Conservation (phyloP, 2,113 vertebrate species). For the Chionis minor region DNA sequence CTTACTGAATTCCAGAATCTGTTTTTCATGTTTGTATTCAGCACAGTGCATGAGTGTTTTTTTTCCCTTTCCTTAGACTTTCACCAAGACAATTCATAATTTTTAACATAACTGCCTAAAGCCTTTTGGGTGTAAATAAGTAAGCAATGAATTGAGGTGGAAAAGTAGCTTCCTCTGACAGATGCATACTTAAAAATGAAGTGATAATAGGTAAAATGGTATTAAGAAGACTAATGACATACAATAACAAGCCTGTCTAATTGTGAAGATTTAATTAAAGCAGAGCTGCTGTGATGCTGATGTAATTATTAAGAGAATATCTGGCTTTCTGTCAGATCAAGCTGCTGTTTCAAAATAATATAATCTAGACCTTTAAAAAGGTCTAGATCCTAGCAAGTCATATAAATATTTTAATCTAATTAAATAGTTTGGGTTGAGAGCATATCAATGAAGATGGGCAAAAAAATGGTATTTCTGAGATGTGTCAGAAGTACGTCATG, state of each 20-base stretch:
- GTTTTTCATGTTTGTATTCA: background rate
- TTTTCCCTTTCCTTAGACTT: slow-evolving; percentile 23
- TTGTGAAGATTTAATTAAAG: slow-evolving; percentile 70
- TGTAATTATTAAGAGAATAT: slow-evolving; percentile 34
- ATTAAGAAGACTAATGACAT: slow-evolving; percentile 68
- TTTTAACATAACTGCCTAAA: slow-evolving; percentile 54
- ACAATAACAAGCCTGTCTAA: slow-evolving; percentile 63
- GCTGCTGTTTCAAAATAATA: background rate
- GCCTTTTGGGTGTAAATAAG: slow-evolving; percentile 52
- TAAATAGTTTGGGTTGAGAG: background rate
- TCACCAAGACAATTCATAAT: slow-evolving; percentile 22
- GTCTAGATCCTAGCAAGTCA: background rate
- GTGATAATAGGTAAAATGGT: slow-evolving; percentile 54
- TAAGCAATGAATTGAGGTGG: slow-evolving; percentile 38
- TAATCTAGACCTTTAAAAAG: background rate
- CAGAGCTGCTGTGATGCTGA: background rate
- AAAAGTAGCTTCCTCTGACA: slow-evolving; percentile 50
- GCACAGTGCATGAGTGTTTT: background rate
- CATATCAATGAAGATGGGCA: background rate
- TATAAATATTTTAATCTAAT: background rate
- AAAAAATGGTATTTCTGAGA: background rate
- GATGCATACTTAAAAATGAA: slow-evolving; percentile 63
- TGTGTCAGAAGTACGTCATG: background rate
- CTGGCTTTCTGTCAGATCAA: slow-evolving; percentile 7
- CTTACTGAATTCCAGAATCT: background rate